Evolutionary conservation across 2,113 vertebrate genomes (phyloP), one percentile per base, ranked within the genome.

Genomic region (Phalacrocorax brasilianus): DNA sequence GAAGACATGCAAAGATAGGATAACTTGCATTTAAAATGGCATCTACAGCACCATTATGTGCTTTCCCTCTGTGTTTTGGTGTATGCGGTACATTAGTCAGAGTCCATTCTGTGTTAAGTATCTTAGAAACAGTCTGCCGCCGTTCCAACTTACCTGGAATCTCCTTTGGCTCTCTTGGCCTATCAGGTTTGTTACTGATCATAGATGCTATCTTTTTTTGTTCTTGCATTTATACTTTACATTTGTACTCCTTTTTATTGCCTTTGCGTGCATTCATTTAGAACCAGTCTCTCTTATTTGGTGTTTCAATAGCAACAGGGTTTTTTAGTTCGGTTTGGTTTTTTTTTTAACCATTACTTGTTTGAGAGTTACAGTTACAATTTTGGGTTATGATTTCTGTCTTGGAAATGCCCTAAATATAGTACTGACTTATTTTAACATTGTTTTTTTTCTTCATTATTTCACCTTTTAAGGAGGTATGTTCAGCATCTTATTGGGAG

Each of bases 261-360:
- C 11, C 13, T 52, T 45, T 65, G 23, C 17, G 32, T 27, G 17
- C 45, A 44, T 75, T 49, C 20, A 22, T 33, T 72, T 62, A 66
- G 35, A 80, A 52, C 28, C 6, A 67, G 17, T 24, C 24, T 53
- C 24, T 53, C n/a, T 26, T 42, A 63, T 82, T 61, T 67, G 8
- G 21, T 56, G 5, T 22, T 61, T 77, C 27, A 44, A 20, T 27
- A 24, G 18, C 15, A 55, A 20, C 18, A 47, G 42, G 15, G 6
- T 4, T 28, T 92, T 56, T 1, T 7, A 4, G 15, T 6, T 38
- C 10, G 4, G 3, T 4, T 4, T 44, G 15, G 1, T 4, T 23
- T 30, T 33, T 58, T 80, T 84, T 76, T 14, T 66, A 42, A 52
- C 30, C 5, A 11, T 35, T 65, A 30, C 4, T 66, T 66, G 8